Evolutionary conservation across 1,140 invertebrate genomes (phyloP), one percentile per base, ranked within the genome.

Genomic region (Scaptomyza montana): DNA sequence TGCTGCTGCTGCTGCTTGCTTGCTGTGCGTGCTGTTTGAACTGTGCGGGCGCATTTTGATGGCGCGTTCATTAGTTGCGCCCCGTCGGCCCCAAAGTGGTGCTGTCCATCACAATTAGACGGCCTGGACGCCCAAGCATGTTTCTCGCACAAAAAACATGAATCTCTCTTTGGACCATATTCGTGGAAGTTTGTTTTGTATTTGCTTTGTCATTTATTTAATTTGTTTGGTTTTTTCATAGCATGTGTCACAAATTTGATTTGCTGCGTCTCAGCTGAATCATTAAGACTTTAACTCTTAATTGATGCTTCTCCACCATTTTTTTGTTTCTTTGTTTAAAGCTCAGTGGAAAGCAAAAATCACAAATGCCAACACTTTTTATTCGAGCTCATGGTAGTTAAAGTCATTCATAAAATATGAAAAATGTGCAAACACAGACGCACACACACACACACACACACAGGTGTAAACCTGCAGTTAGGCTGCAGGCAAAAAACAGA

Each of bases 341-440:
- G 60, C 70, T 39, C 41, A 30, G 55, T 46, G 25, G 60, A 60
- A 41, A 49, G 59, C 39, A 36, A 28, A 46, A 56, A 9, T 36
- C 13, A 21, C 47, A 64, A 51, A 64, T 45, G 49, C 46, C 28
- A 46, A 30, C 54, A 66, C 39, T 67, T 72, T 53, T 41, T 59
- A 16, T 50, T 47, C 49, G 66, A 41, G 16, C 10, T 19, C 13
- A 47, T 41, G 28, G 16, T 33, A 36, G 68, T 59, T 46, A 50
- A 75, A 82, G 82, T 86, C 84, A 89, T 82, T 87, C 84, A 87
- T 87, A 79, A 87, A 87, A 87, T 87, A 89, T 87, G 68, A 89
- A 87, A 79, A 62, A 72, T 50, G 45, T 43, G 45, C n/a, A 46
- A 43, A 65, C 70, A 46, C 21, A 9, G 28, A 54, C 19, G 1